Evolutionary conservation across 2,888 invertebrate genomes (phyloP).

Genomic region (Amphipyra tragopoginis): DNA sequence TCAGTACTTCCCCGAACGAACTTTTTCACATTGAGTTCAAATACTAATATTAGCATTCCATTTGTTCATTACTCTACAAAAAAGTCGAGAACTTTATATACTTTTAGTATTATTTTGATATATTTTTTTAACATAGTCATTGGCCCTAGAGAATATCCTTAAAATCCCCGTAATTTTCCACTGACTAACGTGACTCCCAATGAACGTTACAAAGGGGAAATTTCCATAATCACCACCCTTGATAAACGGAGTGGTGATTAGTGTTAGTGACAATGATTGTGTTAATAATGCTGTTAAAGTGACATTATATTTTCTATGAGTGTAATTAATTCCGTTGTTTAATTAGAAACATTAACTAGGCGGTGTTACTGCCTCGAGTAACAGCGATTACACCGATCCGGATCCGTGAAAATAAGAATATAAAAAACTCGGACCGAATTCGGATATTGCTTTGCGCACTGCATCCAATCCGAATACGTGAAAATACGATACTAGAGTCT

Average conservation of each 20-base stretch:
- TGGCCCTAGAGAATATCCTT: constrained; percentile 11
- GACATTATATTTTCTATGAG: constrained; percentile 36
- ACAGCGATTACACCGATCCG: no score
- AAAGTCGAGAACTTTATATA: constrained; percentile 14
- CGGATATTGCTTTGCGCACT: no score
- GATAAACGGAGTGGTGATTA: background rate
- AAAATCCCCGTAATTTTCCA: background rate
- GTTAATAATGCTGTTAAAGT: constrained; percentile 28
- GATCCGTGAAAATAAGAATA: no score
- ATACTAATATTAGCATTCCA: constrained; percentile 4
- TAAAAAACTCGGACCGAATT: no score
- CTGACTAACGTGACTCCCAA: no score
- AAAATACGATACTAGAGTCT: no score
- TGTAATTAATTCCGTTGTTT: constrained; percentile 23
- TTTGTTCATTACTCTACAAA: constrained; percentile 6
- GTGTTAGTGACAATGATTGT: constrained; percentile 21
- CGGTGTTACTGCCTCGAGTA: no score
- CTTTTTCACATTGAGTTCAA: background rate
- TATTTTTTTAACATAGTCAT: constrained; percentile 17
- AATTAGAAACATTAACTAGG: background rate
- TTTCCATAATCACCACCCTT: background rate
- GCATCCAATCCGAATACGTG: no score
- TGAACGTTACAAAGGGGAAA: no score
- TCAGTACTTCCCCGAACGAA: no score
- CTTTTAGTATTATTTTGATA: constrained; percentile 36